Base-by-base conservation (phyloP, 2,888 invertebrate genomes). In the Drosophila lacicola region DNA sequence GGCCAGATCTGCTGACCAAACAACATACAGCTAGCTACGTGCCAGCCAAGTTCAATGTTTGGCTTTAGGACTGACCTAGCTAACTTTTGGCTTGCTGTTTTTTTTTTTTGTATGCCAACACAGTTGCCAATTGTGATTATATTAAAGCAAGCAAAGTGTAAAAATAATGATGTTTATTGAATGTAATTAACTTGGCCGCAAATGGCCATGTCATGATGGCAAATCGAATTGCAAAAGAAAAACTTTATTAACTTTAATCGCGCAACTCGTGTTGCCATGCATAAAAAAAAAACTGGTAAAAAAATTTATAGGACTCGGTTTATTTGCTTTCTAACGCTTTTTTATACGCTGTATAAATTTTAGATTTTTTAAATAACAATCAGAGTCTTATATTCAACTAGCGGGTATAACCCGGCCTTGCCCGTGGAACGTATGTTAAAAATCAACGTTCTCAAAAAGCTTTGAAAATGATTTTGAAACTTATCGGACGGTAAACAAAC, bases 21-120 rank as follows among this genome's bases (percentile, higher is more conserved):
- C 57, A 34, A 34, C 17, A 36, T 25, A 2, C 10, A 45, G 19
- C 42, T 9, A 9, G n/a, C 17, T 53, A 51, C 55, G 42, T 56
- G 45, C 8, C 9, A 50, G 60, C 49, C 76, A 77, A 78, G 77
- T 78, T 78, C 78, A 74, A 47, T 78, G 74, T 42, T 63, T 63
- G 53, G n/a, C 34, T 51, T 45, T 33, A 68, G 36, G 69, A 50
- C 61, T 76, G 77, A 74, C 75, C 71, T 71, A 78, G 60, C 56
- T 55, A 49, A 71, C 54, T 61, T 49, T 55, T 25, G 17, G 10
- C 17, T 14, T 36, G n/a, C 45, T 37, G 21, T 41, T 47, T 53
- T 41, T 13, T 41, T 13, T 51, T 8, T 41, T 53, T 29, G 14
- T 17, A 9, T 54, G 44, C 25, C 54, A 46, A 29, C 45, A 34